A percentile compares a stretch with the other conserved stretches of the same genome.
Conservation (phyloP, 2,113 vertebrate species). For the Cephalopholis sonnerati region DNA sequence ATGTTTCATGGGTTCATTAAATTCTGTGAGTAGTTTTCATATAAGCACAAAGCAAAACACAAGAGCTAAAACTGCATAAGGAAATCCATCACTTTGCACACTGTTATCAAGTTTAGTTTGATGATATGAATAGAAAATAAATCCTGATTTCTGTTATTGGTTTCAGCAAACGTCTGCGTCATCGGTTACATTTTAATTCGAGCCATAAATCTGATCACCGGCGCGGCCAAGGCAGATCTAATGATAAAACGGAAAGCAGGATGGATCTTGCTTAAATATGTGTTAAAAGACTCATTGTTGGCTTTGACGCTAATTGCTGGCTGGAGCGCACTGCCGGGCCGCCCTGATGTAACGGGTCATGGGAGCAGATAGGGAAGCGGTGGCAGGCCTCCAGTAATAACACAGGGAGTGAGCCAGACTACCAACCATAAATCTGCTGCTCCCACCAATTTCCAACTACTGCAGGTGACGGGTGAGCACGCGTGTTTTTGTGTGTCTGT, state of each 20-base stretch:
- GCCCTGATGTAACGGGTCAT: slow-evolving; percentile 84
- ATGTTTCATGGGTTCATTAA: neutral
- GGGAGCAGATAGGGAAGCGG: slow-evolving; percentile 82
- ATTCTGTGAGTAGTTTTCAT: neutral
- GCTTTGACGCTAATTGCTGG: slow-evolving; percentile 72
- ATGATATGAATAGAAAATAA: neutral
- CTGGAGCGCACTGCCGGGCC: slow-evolving; percentile 76
- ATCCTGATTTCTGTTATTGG: neutral
- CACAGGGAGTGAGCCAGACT: slow-evolving; percentile 74
- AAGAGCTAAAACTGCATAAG: neutral
- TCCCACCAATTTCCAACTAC: slow-evolving; percentile 83
- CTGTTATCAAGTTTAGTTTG: neutral
- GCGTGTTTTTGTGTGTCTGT: slow-evolving; percentile 30
- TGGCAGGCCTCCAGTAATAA: slow-evolving; percentile 85
- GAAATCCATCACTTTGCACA: neutral
- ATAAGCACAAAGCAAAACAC: neutral
- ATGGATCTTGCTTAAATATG: slow-evolving; percentile 66
- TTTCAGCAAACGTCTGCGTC: slow-evolving; percentile 15
- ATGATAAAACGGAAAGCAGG: slow-evolving; percentile 68
- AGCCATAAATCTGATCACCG: slow-evolving; percentile 42
- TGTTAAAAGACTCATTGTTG: slow-evolving; percentile 77
- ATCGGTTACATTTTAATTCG: neutral
- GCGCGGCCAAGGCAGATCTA: slow-evolving; percentile 32
- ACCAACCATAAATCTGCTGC: slow-evolving; percentile 84
- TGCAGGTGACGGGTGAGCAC: slow-evolving; percentile 81